Percentiles rank a stretch among this genome's conserved stretches.
Conservation (phyloP, 2,113 vertebrate species). For the Oreotrochilus melanogaster region DNA sequence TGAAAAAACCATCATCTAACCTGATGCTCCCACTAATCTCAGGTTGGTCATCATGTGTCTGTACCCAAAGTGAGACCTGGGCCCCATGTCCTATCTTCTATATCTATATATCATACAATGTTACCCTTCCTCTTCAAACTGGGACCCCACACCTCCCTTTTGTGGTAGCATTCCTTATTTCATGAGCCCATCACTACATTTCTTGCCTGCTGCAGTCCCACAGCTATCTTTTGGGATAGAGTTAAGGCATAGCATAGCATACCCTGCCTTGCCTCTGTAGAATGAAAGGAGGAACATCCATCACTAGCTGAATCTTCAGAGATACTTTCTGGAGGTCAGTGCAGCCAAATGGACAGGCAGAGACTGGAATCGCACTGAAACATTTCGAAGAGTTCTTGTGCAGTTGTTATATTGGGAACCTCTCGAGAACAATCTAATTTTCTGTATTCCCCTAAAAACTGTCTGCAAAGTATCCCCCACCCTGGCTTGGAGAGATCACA, state of each 20-base stretch:
- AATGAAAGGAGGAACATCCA: rapidly evolving
- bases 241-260: neutral
- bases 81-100: neutral
- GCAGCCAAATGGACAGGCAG: neutral
- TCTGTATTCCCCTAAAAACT: neutral
- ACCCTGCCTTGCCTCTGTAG: neutral
- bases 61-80: neutral
- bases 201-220: neutral
- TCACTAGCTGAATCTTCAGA: neutral
- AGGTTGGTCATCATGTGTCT: neutral
- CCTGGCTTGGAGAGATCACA: neutral
- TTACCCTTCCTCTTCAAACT: neutral
- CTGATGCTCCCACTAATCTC: neutral
- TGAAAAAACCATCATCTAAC: neutral
- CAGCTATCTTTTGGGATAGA: neutral
- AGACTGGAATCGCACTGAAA: neutral
- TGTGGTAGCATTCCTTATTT: neutral
- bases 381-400: neutral
- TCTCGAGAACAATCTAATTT: neutral
- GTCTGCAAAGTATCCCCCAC: neutral
- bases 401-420: neutral
- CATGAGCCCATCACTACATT: neutral
- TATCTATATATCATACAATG: neutral
- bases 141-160: neutral
- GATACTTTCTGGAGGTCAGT: neutral